These are phyloP conservation scores for Drosophila parthenogenetica DNA, from an alignment of 2,888 invertebrate species.

Conservation along the genomic window DNA sequence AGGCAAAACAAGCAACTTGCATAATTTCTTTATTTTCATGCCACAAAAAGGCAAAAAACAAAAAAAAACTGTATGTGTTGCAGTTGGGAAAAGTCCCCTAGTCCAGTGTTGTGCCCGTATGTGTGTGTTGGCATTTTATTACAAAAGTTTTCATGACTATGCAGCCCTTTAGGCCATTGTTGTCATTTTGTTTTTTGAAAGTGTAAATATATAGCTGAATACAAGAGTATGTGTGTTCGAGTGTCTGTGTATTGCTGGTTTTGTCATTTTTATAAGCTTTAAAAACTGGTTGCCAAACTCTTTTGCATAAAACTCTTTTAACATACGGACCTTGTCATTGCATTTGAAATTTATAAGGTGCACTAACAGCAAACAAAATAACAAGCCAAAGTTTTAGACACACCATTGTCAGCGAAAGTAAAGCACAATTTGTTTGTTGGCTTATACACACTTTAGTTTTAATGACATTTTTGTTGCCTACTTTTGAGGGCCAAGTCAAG, in stretches of 20 bases:
- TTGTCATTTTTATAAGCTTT: conserved; percentile 73
- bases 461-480: conserved; percentile 44
- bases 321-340: conserved; percentile 47
- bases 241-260: conserved; percentile 46
- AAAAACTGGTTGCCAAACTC: conserved; percentile 42
- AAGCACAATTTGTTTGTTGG: conserved; percentile 26
- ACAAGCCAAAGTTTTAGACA: conserved; percentile 23
- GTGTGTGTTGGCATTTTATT: conserved; percentile 69
- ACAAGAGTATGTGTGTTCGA: conserved; percentile 10
- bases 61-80: conserved; percentile 41
- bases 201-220: neutral
- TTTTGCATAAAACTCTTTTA: conserved; percentile 50
- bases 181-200: conserved; percentile 39
- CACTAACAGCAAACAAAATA: conserved; percentile 31
- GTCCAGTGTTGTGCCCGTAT: conserved; percentile 37
- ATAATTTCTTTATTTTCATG: conserved; percentile 64
- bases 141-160: conserved; percentile 76
- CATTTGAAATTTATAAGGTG: conserved; percentile 62
- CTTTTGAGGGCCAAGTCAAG: conserved; percentile 18
- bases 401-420: conserved; percentile 23
- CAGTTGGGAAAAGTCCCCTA: conserved; percentile 50
- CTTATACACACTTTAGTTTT: conserved; percentile 37
- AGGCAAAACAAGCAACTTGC: conserved; percentile 58
- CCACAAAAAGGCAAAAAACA: conserved; percentile 56
- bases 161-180: conserved; percentile 55